Evolutionary conservation across 2,888 invertebrate genomes (phyloP).

Genomic region (Alviniconcha strummeri): DNA sequence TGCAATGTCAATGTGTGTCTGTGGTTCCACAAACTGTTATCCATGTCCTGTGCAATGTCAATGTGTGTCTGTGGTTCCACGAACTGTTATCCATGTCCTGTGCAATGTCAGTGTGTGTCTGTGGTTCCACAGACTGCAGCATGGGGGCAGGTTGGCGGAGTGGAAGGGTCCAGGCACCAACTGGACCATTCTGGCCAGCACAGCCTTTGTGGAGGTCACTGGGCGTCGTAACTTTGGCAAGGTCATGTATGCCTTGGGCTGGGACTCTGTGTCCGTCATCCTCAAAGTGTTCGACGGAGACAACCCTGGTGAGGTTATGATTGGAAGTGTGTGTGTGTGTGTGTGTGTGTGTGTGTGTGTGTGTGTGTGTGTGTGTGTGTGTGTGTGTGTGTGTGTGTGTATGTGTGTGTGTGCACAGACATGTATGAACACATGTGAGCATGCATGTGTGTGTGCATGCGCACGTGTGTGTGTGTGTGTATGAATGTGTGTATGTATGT

Average conservation of each 20-base stretch:
- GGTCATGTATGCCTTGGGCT: constrained; percentile 48
- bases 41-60: too few species aligned
- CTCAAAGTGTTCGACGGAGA: constrained; percentile 42
- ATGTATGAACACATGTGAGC: too few species aligned
- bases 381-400: background rate
- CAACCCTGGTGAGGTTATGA: constrained; percentile 24
- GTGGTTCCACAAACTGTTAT: too few species aligned
- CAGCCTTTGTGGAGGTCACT: constrained; percentile 50
- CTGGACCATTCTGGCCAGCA: constrained; percentile 45
- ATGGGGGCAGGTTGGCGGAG: constrained; percentile 47
- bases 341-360: background rate
- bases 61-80: too few species aligned
- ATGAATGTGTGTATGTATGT: background rate
- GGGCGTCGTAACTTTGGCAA: constrained; percentile 47
- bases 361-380: background rate
- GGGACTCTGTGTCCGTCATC: constrained; percentile 48
- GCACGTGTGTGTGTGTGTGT: background rate
- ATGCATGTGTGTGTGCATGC: background rate
- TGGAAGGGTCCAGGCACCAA: constrained; percentile 45
- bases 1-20: too few species aligned
- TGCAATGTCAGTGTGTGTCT: too few species aligned
- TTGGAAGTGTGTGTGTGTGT: background rate
- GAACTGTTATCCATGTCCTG: too few species aligned
- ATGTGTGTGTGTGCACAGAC: background rate
- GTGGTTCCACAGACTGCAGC: constrained; percentile 30